Evolutionary conservation across 2,888 invertebrate species (phyloP), one percentile per base, ranked within the genome.

Genomic region (Mythimna impura): DNA sequence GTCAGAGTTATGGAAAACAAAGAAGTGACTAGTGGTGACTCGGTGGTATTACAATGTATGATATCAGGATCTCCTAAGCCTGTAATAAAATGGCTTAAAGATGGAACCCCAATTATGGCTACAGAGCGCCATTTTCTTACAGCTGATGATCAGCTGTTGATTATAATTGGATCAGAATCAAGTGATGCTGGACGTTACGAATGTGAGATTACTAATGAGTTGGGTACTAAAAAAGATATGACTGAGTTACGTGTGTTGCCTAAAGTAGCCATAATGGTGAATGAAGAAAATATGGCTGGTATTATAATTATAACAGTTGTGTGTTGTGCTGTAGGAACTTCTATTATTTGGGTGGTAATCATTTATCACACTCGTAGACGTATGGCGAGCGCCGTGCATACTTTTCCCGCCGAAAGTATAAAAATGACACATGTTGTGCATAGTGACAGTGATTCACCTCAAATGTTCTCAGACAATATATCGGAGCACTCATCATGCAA

Each of bases 271-370:
- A 96, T 96, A 76, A 96, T 96, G 92, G 96, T 97, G 0, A 95
- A 96, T 88, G 97, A 98, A 89, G 97, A 98, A 88, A 98, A 98
- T 86, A 98, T 98, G 94, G 97, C 98, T 75, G 98, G 99, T 69
- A 98, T 99, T 81, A 98, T 99, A 84, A 97, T 99, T 89, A 98
- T 99, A 85, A 98, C 98, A 6, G 98, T 98, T 0, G 98, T 99
- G 57, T 98, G 98, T 92, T 98, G 99, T 94, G 98, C 99, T 68
- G 98, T 99, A 22, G 97, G 98, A n/a, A 99, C 99, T 10, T 98
- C 99, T 1, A 97, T 98, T 22, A 97, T 99, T 68, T 99, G 99
- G 99, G 98, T 99, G 65, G 97, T 98, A 71, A 98, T 99, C 80
- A 98, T 99, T 87, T 98, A 98, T 92, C 98, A 98, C 90, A 98